These are phyloP conservation scores for Toxotes chatareus DNA, from an alignment of 2,113 vertebrate species.

Conservation along the genomic window DNA sequence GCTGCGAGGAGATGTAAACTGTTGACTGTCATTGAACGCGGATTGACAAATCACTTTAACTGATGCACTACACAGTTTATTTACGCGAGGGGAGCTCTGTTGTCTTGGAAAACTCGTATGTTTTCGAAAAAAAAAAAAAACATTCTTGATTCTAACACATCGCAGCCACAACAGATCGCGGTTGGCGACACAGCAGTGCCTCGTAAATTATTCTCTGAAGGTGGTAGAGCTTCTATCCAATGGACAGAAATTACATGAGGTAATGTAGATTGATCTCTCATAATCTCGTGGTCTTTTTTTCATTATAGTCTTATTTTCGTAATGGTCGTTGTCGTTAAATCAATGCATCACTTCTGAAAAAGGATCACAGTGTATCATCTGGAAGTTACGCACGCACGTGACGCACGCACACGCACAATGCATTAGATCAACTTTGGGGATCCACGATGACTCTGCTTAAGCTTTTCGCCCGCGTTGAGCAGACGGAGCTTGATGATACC, in stretches of 20 bases:
- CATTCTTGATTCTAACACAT: neutral
- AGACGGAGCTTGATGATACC: fast-evolving
- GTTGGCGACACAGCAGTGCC: neutral
- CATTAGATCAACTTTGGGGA: neutral
- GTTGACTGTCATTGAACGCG: conserved; percentile 49
- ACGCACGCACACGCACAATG: neutral
- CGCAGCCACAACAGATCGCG: neutral
- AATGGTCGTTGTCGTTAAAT: neutral
- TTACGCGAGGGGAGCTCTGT: neutral
- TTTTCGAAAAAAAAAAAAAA: neutral
- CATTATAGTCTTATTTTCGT: neutral
- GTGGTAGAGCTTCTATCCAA: neutral
- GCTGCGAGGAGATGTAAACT: conserved; percentile 32
- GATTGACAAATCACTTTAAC: conserved; percentile 1
- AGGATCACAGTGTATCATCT: conserved; percentile 1
- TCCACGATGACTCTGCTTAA: neutral
- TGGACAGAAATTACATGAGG: neutral
- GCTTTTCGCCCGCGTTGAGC: neutral
- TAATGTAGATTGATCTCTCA: neutral
- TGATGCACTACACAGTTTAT: neutral
- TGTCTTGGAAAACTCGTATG: neutral
- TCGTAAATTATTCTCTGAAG: neutral
- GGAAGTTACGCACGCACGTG: conserved; percentile 6
- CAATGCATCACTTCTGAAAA: neutral
- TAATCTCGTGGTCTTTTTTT: neutral